Base-by-base conservation (phyloP, 2,797 vertebrate species). In the Oryzias sinensis region DNA sequence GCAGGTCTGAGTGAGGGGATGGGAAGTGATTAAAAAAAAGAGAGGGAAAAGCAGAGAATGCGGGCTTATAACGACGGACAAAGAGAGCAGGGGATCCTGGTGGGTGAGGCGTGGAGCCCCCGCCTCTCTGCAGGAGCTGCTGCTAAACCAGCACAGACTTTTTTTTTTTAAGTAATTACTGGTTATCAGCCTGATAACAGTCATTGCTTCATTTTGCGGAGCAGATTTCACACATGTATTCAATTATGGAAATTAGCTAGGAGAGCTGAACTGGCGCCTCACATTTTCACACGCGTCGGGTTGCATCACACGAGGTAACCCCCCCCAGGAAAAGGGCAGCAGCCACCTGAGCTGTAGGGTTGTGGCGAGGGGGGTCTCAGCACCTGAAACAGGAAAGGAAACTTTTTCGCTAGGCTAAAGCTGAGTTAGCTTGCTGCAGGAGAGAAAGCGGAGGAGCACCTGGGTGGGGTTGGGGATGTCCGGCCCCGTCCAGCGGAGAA, bases 121-220 rank as follows among this genome's bases (percentile, higher is more conserved):
- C 22, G 58, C 79, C 68, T 80, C 88, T 78, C 89, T 65, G 65
- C 84, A 76, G 86, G 87, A 85, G 77, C 76, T 54, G 77, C 76
- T 54, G 78, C 72, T 84, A 90, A 90, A 89, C 86, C 83, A 87
- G 83, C 77, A 49, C 76, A 56, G 81, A 85, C 33, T 56, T 18
- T 45, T 43, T 53, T 54, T 88, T 88, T 85, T 75, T 82, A 76
- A 86, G 84, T 91, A 92, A 91, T 91, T 90, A 90, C 88, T 76
- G 84, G 89, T 85, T 91, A 89, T 89, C 89, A 91, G 81, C 84
- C 84, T 87, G 88, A 91, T 91, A 88, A 91, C 72, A 90, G 88
- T 85, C 82, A 86, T 88, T 84, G 78, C 82, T 83, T 76, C 71
- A 80, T 87, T 90, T 86, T 80, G 77, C 81, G 62, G 66, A 58